Percentiles rank a stretch among this genome's conserved stretches.
Evolutionary conservation across 2,888 invertebrate genomes (phyloP).

Genomic region (Scaptomyza reducta): DNA sequence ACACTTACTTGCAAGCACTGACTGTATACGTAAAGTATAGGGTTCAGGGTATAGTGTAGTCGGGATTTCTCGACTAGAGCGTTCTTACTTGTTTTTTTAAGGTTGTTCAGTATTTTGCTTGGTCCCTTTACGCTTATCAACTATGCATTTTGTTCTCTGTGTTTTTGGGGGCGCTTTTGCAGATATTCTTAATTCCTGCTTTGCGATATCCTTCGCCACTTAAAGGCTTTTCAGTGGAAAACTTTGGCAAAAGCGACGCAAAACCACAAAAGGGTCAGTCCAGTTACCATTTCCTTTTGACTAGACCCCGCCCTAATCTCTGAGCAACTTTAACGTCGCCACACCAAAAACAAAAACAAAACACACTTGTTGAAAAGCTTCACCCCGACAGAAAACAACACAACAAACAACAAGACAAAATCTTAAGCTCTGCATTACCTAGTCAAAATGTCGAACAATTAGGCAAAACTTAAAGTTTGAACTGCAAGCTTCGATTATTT

Average conservation of each 20-base stretch:
- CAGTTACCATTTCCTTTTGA: constrained; percentile 18
- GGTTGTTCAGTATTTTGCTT: background rate
- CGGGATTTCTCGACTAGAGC: no score
- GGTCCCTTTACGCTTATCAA: constrained; percentile 47
- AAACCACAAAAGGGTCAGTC: constrained; percentile 59
- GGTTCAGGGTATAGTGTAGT: no score
- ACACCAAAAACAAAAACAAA: constrained; percentile 43
- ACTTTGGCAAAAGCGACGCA: constrained; percentile 46
- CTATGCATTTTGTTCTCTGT: constrained; percentile 40
- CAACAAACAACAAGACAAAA: constrained; percentile 51
- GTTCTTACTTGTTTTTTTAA: background rate
- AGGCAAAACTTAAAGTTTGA: constrained; percentile 24
- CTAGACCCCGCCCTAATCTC: constrained; percentile 53
- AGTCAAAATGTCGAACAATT: constrained; percentile 28
- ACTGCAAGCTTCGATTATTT: background rate
- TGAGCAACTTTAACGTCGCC: constrained; percentile 50
- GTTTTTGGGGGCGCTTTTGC: constrained; percentile 14
- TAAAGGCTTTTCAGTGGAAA: constrained; percentile 60
- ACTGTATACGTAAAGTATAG: no score
- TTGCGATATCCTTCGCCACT: constrained; percentile 64
- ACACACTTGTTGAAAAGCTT: constrained; percentile 32
- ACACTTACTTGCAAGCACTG: no score
- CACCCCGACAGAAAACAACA: constrained; percentile 29
- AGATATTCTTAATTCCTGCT: constrained; percentile 45
- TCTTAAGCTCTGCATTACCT: constrained; percentile 52